Evolutionary conservation across 2,113 vertebrate genomes (phyloP), one percentile per base, ranked within the genome.

Genomic region (Perognathus longimembris): DNA sequence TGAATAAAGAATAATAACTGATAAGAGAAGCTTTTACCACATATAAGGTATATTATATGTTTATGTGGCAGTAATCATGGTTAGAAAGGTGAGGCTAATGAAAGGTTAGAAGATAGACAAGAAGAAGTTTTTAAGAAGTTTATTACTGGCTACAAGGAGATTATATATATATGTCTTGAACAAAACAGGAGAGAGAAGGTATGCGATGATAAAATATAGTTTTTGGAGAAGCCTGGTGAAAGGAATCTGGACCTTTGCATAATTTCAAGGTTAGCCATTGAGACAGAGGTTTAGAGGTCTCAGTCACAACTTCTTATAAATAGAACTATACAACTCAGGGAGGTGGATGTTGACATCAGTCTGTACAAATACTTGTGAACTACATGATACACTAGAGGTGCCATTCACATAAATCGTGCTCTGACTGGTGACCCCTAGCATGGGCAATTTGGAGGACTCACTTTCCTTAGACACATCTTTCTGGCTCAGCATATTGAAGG

Each of bases 21-120:
- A 36, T 86, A 74, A 85, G 21, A 63, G 32, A 85, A 30, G 18
- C 9, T 38, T 70, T 34, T 80, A 0, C 85, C 64, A 91, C 6
- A 67, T 90, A 54, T 34, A 88, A 21, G 57, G 73, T 28, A 88
- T 61, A 77, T 40, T 34, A 45, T 36, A 50, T 84, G 38, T 91
- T 14, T 78, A 66, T 4, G 7, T 38, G 12, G 30, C 32, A 5
- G 38, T 22, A 92, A 67, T 85, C 90, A 88, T 24, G 21, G 20
- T n/a, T 34, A 36, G 66, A 57, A 54, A 89, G 10, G 15, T 73
- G 34, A 91, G 26, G 3, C 79, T 32, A 75, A 10, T 82, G 34
- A 22, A 17, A 66, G 15, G 24, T 38, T 54, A 50, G 12, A 90
- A 30, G 40, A 64, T 6, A 92, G 6, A 85, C 30, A 86, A 89